Percentiles rank a stretch among this genome's conserved stretches.
phyloP scores from a whole-genome alignment of 2,797 vertebrate genomes.

The Cyprinodon diabolis region DNA sequence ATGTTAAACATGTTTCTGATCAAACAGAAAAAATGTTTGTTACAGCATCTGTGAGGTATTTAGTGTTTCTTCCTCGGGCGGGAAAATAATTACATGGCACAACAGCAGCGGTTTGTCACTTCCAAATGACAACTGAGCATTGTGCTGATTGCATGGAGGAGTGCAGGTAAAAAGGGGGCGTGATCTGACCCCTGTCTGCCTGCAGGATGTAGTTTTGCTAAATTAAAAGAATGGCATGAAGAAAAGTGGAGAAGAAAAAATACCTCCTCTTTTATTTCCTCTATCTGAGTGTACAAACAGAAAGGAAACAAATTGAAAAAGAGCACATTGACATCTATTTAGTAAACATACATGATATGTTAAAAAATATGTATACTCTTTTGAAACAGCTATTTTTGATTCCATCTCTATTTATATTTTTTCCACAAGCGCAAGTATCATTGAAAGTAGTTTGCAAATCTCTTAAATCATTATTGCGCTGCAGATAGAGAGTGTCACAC shows the following conservation, averaged over 20 bases:
- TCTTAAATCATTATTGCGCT: not conserved
- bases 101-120: conserved; percentile 58
- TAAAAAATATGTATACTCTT: not conserved
- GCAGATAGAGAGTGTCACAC: not conserved
- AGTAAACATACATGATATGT: not conserved
- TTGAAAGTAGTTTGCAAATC: not conserved
- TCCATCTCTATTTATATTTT: not conserved
- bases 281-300: conserved; percentile 1
- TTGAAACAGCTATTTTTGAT: not conserved
- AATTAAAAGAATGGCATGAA: conserved; percentile 34
- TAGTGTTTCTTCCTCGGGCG: conserved; percentile 51
- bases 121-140: conserved; percentile 63
- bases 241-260: conserved; percentile 8
- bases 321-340: not conserved
- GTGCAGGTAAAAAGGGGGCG: conserved; percentile 65
- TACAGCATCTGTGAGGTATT: conserved; percentile 26
- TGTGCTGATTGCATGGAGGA: conserved; percentile 65
- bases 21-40: conserved; percentile 36
- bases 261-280: not conserved
- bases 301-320: not conserved
- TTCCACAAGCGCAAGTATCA: not conserved
- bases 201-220: conserved; percentile 50
- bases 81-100: conserved; percentile 67
- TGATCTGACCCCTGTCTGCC: conserved; percentile 62
- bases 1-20: conserved; percentile 58